A percentile compares a stretch with the other conserved stretches of the same genome.
Conservation (phyloP, 2,113 vertebrate genomes). For the Bos indicus region DNA sequence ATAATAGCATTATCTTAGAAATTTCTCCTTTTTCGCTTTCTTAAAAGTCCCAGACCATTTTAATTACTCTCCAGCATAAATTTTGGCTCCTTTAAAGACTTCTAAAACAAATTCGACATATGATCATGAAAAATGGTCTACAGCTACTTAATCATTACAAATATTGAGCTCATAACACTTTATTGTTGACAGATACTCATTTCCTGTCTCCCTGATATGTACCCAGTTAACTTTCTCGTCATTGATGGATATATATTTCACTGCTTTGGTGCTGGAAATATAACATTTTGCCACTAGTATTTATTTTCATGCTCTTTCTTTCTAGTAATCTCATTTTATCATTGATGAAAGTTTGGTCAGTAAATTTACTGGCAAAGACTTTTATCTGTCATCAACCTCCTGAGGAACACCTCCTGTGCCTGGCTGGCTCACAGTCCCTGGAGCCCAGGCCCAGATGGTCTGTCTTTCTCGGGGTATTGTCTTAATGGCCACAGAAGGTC, state of each 20-base stretch:
- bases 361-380: background rate
- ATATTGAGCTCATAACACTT: constrained; percentile 19
- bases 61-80: constrained; percentile 10
- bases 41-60: background rate
- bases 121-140: constrained; percentile 24
- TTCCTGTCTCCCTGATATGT: background rate
- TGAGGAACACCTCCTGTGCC: background rate
- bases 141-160: background rate
- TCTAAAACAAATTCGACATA: background rate
- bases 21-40: background rate
- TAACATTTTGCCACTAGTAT: background rate
- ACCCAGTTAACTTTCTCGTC: background rate
- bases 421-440: background rate
- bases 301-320: constrained; percentile 28
- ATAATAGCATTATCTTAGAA: background rate
- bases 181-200: constrained; percentile 25
- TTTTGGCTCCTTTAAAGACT: background rate
- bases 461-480: background rate
- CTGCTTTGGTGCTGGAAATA: background rate
- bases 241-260: background rate
- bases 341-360: constrained; percentile 2
- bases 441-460: background rate
- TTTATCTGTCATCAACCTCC: background rate
- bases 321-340: constrained; percentile 13
- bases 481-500: background rate